Base-by-base conservation (phyloP, 2,888 invertebrate genomes). In the Hypolimnas misippus region DNA sequence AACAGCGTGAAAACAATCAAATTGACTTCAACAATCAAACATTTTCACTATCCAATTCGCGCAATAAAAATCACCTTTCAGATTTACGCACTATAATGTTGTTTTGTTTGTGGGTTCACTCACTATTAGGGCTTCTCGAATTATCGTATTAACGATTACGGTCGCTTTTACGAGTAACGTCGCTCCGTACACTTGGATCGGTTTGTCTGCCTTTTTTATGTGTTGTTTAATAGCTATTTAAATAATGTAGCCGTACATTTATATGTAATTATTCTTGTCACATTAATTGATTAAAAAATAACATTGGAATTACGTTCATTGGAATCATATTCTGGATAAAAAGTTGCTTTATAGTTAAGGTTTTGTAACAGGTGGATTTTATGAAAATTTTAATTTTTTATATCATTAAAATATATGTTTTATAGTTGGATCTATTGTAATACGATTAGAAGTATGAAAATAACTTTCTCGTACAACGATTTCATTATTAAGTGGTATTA, bases 1-100 rank as follows among this genome's bases (percentile, higher is more conserved):
- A 79, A 66, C 68, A 66, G 58, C 73, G 73, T 78, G 78, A 79
- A 83, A 82, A 84, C 83, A 85, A 86, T 86, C 75, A 79, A 81
- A 78, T 71, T 70, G 78, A 75, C 73, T 80, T 79, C 79, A 76
- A 82, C 79, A 77, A 77, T 77, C 77, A 80, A 85, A 84, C 79
- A 81, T 81, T 84, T 83, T 82, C 83, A 83, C 84, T 83, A 72
- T 69, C 70, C 60, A 75, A 76, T 74, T 74, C 68, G 72, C 71
- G 77, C 72, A 71, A 75, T 81, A 79, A 83, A 84, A 85, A 83
- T 82, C 78, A 76, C 77, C 78, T 79, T 77, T 73, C 75, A 75
- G 76, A 81, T 83, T 84, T 83, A 83, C 77, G 77, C 74, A 78
- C 79, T 81, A 79, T 76, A 75, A 74, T 77, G 65, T 75, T 78